Base-by-base conservation (phyloP, 2,888 invertebrate species). In the Priapulus caudatus region DNA sequence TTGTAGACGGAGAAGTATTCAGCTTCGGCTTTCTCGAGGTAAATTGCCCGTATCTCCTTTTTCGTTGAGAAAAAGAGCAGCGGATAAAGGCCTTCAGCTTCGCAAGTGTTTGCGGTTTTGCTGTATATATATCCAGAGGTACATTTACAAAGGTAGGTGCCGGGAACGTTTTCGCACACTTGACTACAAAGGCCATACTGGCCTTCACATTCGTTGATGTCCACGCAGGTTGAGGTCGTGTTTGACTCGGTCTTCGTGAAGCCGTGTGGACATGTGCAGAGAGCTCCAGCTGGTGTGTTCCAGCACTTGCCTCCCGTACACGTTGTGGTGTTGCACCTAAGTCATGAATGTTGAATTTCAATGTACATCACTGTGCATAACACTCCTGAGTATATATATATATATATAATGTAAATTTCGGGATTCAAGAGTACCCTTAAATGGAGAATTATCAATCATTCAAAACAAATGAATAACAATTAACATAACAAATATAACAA, bases 181-280 rank as follows among this genome's bases (percentile, higher is more conserved):
- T 33, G 33, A 33, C 33, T 33, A n/a, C 33, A 33, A 33, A 33
- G n/a, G 10, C 33, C 33, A 33, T 10, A 33, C n/a, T n/a, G 10
- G n/a, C 33, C 33, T n/a, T 33, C 33, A 33, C 33, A 33, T 33
- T 33, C 33, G 33, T 33, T n/a, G 10, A 33, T n/a, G n/a, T 33
- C 33, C n/a, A 33, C 10, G n/a, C 33, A 33, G n/a, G n/a, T 33
- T 10, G n/a, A 33, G n/a, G n/a, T n/a, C n/a, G n/a, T n/a, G n/a
- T n/a, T n/a, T n/a, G n/a, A n/a, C n/a, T n/a, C n/a, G n/a, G n/a
- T n/a, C n/a, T n/a, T n/a, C n/a, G n/a, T n/a, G n/a, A n/a, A n/a
- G n/a, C 33, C 33, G n/a, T 10, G 10, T 33, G 33, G 33, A 33
- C 33, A 33, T 10, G 33, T 10, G n/a, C 33, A 33, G n/a, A 33